These are phyloP conservation scores for Halictus rubicundus DNA, from an alignment of 1,140 invertebrate species.

Conservation along the genomic window DNA sequence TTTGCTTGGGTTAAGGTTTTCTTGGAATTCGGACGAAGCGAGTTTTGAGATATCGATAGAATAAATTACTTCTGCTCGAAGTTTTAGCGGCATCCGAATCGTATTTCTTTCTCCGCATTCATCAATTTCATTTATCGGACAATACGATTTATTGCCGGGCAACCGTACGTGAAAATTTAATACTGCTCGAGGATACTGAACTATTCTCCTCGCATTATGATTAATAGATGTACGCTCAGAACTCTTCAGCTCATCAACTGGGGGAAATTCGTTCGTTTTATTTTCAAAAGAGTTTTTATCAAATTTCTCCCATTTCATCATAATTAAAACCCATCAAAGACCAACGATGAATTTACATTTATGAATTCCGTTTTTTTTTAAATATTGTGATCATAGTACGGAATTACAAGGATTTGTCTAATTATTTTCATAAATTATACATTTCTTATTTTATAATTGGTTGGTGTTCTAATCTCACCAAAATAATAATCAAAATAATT, in stretches of 20 bases:
- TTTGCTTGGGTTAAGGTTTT: background rate
- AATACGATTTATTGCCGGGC: background rate
- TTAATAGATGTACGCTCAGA: background rate
- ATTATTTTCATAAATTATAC: too few species aligned
- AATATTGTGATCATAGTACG: too few species aligned
- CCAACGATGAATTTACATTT: too few species aligned
- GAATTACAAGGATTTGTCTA: too few species aligned
- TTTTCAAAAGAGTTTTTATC: background rate
- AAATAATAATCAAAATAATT: too few species aligned
- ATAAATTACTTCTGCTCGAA: background rate
- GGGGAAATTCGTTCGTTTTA: background rate
- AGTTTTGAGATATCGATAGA: background rate
- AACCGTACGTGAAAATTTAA: background rate
- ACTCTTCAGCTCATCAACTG: background rate
- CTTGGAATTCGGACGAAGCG: background rate
- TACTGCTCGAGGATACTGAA: background rate
- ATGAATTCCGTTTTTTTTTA: too few species aligned
- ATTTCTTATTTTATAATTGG: too few species aligned
- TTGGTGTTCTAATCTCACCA: too few species aligned
- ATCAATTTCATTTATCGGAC: constrained; percentile 12
- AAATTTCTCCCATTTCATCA: background rate
- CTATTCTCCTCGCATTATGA: background rate
- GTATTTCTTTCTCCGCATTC: background rate
- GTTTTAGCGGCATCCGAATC: background rate
- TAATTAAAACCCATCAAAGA: too few species aligned